Evolutionary conservation across 2,888 invertebrate genomes (phyloP).

Genomic region (Metalampra italica): DNA sequence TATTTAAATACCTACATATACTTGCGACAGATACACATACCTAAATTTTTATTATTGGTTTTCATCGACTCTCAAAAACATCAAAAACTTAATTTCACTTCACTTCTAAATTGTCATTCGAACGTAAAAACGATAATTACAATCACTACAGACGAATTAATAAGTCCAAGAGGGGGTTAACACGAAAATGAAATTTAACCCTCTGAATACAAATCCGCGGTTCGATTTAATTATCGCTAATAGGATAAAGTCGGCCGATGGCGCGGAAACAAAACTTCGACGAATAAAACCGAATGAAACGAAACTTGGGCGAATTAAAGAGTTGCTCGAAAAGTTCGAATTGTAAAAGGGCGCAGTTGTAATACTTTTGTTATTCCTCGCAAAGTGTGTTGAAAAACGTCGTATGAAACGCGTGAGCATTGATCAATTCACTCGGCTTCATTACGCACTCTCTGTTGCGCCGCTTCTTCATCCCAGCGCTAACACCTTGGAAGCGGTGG

Average conservation of each 20-base stretch:
- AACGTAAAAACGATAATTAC: not conserved
- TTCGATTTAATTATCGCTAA: conserved; percentile 65
- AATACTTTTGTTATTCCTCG: not conserved
- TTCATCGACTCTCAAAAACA: no score
- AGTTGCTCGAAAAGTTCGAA: conserved; percentile 29
- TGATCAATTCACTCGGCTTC: no score
- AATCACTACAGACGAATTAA: conserved; percentile 11
- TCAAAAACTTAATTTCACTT: no score
- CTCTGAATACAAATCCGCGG: conserved; percentile 43
- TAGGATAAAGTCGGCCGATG: conserved; percentile 54
- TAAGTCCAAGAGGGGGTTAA: conserved; percentile 20
- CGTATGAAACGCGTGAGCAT: no score
- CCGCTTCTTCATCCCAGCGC: no score
- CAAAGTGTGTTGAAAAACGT: no score
- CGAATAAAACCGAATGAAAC: conserved; percentile 21
- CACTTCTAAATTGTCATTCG: no score
- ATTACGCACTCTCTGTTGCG: no score
- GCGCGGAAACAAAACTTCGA: conserved; percentile 30
- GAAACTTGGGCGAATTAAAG: conserved; percentile 39
- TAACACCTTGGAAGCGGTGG: no score
- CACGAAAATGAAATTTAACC: conserved; percentile 49
- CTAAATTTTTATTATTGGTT: no score
- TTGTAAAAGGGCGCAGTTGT: conserved; percentile 13
- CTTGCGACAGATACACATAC: no score
- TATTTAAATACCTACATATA: no score